Conservation (phyloP, 2,888 invertebrate species). For the Drosophila austrosaltans region DNA sequence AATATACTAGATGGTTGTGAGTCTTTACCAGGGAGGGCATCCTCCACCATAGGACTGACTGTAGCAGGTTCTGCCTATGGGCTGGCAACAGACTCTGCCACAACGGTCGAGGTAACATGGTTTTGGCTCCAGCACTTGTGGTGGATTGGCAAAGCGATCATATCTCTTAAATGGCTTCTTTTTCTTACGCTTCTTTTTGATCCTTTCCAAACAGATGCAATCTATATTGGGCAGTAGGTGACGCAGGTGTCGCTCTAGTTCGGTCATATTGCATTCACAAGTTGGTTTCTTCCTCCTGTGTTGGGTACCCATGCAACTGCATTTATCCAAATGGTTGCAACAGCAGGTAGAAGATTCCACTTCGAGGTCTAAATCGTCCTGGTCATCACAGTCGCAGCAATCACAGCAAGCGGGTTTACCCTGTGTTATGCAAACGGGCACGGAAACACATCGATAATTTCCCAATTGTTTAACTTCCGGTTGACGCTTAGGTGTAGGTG, state of each 20-base stretch:
- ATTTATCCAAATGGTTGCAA: constrained; percentile 9
- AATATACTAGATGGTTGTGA: background rate
- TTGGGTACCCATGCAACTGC: constrained; percentile 9
- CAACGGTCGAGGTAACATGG: constrained; percentile 9
- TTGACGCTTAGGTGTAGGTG: background rate
- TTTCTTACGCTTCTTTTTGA: background rate
- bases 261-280: constrained; percentile 20
- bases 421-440: constrained; percentile 39
- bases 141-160: constrained; percentile 59
- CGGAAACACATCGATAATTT: constrained; percentile 15
- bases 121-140: constrained; percentile 51
- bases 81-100: constrained; percentile 11
- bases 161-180: constrained; percentile 25
- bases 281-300: background rate
- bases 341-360: background rate
- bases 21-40: constrained; percentile 14
- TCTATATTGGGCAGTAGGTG: constrained; percentile 32
- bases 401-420: constrained; percentile 6
- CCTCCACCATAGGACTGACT: constrained; percentile 16
- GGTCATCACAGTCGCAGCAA: constrained; percentile 7
- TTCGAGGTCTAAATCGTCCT: background rate
- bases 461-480: background rate
- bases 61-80: constrained; percentile 17
- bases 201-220: constrained; percentile 32
- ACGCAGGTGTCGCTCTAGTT: constrained; percentile 38